Conservation (phyloP, 2,888 invertebrate species). For the Caenorhabditis becei region DNA sequence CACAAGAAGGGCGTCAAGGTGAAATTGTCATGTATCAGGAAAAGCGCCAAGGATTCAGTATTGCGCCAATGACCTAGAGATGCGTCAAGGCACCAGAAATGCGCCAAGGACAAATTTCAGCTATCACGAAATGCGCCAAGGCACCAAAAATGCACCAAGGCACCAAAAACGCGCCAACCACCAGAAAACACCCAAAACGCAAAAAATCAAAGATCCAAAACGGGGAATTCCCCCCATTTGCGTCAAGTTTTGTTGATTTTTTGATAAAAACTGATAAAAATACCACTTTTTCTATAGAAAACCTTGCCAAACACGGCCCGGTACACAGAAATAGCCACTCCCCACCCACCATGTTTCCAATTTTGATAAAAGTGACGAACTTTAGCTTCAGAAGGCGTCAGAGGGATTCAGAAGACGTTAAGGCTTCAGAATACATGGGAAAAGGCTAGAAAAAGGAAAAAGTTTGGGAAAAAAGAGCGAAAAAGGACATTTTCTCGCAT, state of each 20-base stretch:
- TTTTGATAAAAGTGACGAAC: not conserved
- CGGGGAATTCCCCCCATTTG: not conserved
- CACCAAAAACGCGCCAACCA: not conserved
- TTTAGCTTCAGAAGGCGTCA: not conserved
- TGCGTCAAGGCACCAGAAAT: too few species aligned
- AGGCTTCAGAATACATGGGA: not conserved
- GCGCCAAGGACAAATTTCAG: too few species aligned
- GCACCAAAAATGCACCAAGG: not conserved
- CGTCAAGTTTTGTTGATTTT: not conserved
- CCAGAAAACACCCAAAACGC: not conserved
- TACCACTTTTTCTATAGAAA: not conserved
- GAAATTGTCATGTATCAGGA: not conserved
- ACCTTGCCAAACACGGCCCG: not conserved
- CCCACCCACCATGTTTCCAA: not conserved
- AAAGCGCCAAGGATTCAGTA: too few species aligned
- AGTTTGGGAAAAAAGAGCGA: not conserved
- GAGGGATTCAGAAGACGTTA: not conserved
- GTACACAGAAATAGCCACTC: not conserved
- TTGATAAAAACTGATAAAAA: slow-evolving; percentile 2
- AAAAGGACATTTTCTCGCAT: too few species aligned
- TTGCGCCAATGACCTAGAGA: too few species aligned
- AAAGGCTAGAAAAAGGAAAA: not conserved
- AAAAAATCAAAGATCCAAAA: not conserved
- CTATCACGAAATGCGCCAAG: not conserved
- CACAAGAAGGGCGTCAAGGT: too few species aligned